phyloP scores from a whole-genome alignment of 2,888 invertebrate species.

The Dolomedes plantarius region DNA sequence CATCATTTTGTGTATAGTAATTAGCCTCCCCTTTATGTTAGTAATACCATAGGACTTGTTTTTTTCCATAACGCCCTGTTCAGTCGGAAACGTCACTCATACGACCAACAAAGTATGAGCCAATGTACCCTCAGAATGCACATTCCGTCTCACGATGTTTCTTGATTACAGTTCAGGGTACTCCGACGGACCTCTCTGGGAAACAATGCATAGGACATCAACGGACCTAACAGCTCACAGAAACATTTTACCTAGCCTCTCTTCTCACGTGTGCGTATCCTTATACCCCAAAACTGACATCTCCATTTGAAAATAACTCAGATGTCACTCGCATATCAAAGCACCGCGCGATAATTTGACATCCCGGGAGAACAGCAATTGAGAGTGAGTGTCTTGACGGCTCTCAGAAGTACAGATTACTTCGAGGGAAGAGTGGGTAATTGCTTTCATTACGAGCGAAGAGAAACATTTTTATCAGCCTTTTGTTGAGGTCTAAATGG shows the following conservation, averaged over 20 bases:
- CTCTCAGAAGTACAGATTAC: neutral
- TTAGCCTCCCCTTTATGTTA: too few species aligned
- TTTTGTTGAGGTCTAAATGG: neutral
- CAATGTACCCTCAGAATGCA: too few species aligned
- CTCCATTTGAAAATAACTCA: constrained; percentile 14
- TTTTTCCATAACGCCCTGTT: too few species aligned
- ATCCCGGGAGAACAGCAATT: neutral
- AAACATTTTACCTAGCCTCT: neutral
- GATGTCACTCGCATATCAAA: constrained; percentile 2
- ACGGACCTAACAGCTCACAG: neutral
- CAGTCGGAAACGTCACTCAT: too few species aligned
- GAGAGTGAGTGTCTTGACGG: neutral
- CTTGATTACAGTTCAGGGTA: too few species aligned
- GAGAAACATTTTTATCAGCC: neutral
- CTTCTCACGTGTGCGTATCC: neutral
- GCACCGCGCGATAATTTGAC: constrained; percentile 14
- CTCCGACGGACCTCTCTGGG: too few species aligned
- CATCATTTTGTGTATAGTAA: too few species aligned
- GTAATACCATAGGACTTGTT: too few species aligned
- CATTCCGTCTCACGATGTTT: too few species aligned
- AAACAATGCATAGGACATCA: too few species aligned
- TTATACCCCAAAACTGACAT: neutral
- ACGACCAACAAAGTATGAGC: too few species aligned
- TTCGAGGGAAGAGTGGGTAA: neutral
- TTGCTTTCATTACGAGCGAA: neutral